These are phyloP conservation scores for Prietella phreatophila DNA, from an alignment of 2,113 vertebrate species.

Conservation along the genomic window DNA sequence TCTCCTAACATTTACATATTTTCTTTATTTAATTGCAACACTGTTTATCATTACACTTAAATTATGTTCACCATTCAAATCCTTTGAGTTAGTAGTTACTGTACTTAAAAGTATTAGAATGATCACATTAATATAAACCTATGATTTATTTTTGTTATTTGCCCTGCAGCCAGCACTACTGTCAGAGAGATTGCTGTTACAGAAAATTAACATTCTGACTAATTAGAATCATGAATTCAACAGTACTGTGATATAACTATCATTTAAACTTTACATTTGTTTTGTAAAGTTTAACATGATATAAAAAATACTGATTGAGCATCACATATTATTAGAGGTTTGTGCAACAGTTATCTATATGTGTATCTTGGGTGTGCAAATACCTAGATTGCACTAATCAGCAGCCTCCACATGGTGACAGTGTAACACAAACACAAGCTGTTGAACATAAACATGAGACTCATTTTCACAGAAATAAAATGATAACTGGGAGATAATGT, in stretches of 20 bases:
- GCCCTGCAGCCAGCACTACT: background rate
- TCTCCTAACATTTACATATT: background rate
- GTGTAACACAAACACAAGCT: conserved; percentile 56
- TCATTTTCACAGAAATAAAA: background rate
- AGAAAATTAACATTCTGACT: background rate
- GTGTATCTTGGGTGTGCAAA: background rate
- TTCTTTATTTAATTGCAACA: background rate
- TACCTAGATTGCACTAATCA: conserved; percentile 38
- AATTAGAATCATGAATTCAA: background rate
- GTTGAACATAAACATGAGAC: background rate
- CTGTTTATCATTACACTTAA: background rate
- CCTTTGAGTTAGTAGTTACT: background rate
- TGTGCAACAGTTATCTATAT: background rate
- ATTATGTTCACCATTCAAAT: background rate
- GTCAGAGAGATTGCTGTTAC: background rate
- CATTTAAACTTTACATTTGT: too few relatives aligned
- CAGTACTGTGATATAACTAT: background rate
- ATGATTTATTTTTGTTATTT: background rate
- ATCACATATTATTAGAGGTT: background rate
- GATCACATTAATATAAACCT: background rate
- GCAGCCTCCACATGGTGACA: conserved; percentile 67
- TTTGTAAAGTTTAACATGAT: background rate
- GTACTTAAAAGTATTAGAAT: background rate
- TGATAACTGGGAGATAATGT: background rate
- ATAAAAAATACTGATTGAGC: background rate